Percentiles rank a stretch among this genome's conserved stretches.
These are phyloP conservation scores for Aphodius granarius DNA, from an alignment of 2,888 invertebrate genomes.

Conservation along the genomic window DNA sequence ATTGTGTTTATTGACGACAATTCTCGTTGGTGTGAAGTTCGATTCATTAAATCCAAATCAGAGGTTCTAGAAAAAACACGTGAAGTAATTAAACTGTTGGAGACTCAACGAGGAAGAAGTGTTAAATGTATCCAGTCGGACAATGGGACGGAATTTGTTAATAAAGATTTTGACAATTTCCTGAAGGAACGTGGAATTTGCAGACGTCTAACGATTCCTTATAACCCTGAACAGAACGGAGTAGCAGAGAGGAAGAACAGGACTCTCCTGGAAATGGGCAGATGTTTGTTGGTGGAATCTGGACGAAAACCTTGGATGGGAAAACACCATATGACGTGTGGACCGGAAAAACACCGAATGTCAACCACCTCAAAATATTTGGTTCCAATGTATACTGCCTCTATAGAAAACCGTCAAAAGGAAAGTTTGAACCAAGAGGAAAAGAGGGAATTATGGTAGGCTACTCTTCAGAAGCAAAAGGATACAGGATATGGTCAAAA, in stretches of 20 bases:
- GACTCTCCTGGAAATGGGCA: conserved; percentile 40
- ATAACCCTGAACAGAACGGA: conserved; percentile 34
- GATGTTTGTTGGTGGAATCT: conserved; percentile 40
- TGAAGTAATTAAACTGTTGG: conserved; percentile 30
- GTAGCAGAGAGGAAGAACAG: conserved; percentile 36
- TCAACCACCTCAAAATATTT: conserved; percentile 37
- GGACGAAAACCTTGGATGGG: too few species aligned
- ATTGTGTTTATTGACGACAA: conserved; percentile 38
- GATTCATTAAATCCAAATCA: conserved; percentile 32
- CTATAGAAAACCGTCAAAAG: conserved; percentile 29
- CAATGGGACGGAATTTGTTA: conserved; percentile 32
- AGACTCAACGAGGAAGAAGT: conserved; percentile 32
- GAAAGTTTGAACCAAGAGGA: conserved; percentile 36
- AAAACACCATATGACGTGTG: too few species aligned
- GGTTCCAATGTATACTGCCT: conserved; percentile 34
- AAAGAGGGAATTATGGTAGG: conserved; percentile 38
- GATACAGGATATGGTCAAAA: conserved; percentile 35
- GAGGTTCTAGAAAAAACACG: conserved; percentile 32
- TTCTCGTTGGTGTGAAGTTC: conserved; percentile 32
- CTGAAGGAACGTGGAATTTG: conserved; percentile 28
- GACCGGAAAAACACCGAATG: conserved; percentile 33
- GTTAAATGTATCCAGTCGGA: conserved; percentile 31
- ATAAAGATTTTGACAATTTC: conserved; percentile 26
- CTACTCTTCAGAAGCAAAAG: conserved; percentile 36
- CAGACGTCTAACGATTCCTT: conserved; percentile 29